Conservation (phyloP, 2,888 invertebrate species). For the Torymus aiolomorphi region DNA sequence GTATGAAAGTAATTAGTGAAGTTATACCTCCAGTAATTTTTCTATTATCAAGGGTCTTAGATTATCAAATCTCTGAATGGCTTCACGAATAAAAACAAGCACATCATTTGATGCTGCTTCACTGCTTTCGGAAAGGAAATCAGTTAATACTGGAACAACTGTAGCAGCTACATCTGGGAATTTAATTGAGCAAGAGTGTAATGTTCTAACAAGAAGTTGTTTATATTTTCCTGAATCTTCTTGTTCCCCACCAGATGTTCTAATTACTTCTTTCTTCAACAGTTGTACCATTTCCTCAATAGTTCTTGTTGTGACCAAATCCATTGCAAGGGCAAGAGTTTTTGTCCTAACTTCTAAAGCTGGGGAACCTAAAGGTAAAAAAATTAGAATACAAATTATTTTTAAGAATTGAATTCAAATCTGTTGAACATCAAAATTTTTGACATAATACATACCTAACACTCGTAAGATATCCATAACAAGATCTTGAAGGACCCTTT, state of each 20-base stretch:
- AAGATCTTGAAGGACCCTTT: conserved; percentile 90
- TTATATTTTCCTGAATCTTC: conserved; percentile 97
- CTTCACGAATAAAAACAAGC: conserved; percentile 94
- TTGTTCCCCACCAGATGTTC: conserved; percentile 92
- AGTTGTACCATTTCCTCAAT: conserved; percentile 97
- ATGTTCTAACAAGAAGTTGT: conserved; percentile 94
- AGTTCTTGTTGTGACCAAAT: conserved; percentile 92
- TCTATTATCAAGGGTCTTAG: conserved; percentile 89
- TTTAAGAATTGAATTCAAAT: no score
- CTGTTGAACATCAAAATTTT: neutral
- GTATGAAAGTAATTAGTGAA: conserved; percentile 20
- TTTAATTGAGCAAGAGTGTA: conserved; percentile 95
- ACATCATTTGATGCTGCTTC: conserved; percentile 96
- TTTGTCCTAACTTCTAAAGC: conserved; percentile 96
- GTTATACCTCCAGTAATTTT: conserved; percentile 71
- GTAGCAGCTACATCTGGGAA: conserved; percentile 96
- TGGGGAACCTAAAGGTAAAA: conserved; percentile 76
- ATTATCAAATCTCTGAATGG: conserved; percentile 93
- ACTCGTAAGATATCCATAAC: conserved; percentile 99
- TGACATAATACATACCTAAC: conserved; percentile 79
- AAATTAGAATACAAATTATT: neutral
- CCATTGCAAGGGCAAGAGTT: conserved; percentile 89
- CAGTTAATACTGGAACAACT: conserved; percentile 95
- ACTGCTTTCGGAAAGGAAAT: conserved; percentile 92
- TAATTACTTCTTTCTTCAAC: conserved; percentile 93